Base-by-base conservation (phyloP, 2,888 invertebrate species). In the Stenchaetothrips biformis region DNA sequence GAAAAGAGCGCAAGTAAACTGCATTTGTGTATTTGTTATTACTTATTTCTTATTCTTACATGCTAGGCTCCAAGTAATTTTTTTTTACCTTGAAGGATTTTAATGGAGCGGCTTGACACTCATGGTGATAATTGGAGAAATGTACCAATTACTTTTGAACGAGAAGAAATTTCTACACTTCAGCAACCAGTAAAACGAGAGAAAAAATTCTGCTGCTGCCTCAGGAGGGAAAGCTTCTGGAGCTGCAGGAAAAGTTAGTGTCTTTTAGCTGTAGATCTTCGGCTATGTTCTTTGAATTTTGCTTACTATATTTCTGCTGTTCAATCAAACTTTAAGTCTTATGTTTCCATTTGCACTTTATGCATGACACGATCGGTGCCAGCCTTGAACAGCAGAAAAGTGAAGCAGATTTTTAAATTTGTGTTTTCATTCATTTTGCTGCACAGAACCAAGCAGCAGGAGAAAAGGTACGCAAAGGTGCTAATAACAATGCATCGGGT, bases 111-210 rank as follows among this genome's bases (percentile, higher is more conserved):
- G 81, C 87, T 94, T 83, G 92, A 92, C 85, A 89, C 89, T 82
- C 91, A 93, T 87, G 91, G 91, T 74, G 93, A 94, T 87, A 90
- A 89, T 79, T 94, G 92, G 89, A 88, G 91, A 82, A 90, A 89
- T 81, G 89, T 89, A 67, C 88, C 90, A 9, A 87, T 92, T n/a
- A 81, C 83, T 18, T 77, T 83, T 11, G 82, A 83, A 62, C 27
- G 82, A 13, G 82, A 84, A 79, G 82, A 83, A 48, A 48, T 77
- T 48, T 67, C 25, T 37, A 80, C 18, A 18, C 21, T 25, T 47
- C 16, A 80, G 25, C 7, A 48, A 25, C 48, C 48, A 49, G 21
- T 80, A 27, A 21, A 47, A 78, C 47, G 11, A 27, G 53, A 78
- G 59, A n/a, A 79, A n/a, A 25, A 62, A 4, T 59, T 78, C 49